Evolutionary conservation across 2,113 vertebrate species (phyloP).

Genomic region (western clawed frog (Xenopus tropicalis)): UCB_Xtro_10.0 CM004443.2:126165501-126166000

Average conservation of each 20-base stretch:
- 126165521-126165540: no score
- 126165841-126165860: slow-evolving; percentile 15
- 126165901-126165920: slow-evolving; percentile 28
- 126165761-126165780: background rate
- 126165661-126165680: slow-evolving; percentile 5
- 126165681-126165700: slow-evolving; percentile 7
- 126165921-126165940: slow-evolving; percentile 45
- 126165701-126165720: background rate
- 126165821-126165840: slow-evolving; percentile 8
- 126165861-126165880: slow-evolving; percentile 5
- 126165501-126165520: no score
- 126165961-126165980: slow-evolving; percentile 51
- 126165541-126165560: no score
- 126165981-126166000: slow-evolving; percentile 58
- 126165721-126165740: slow-evolving; percentile 5
- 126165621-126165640: background rate
- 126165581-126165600: no score
- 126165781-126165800: slow-evolving; percentile 29
- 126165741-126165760: background rate
- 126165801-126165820: slow-evolving; percentile 21
- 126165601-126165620: no score
- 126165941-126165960: slow-evolving; percentile 50
- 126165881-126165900: slow-evolving; percentile 14
- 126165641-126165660: slow-evolving; percentile 14
- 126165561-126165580: no score